Base-by-base conservation (phyloP, 2,888 invertebrate species). In the Rhingia rostrata region DNA sequence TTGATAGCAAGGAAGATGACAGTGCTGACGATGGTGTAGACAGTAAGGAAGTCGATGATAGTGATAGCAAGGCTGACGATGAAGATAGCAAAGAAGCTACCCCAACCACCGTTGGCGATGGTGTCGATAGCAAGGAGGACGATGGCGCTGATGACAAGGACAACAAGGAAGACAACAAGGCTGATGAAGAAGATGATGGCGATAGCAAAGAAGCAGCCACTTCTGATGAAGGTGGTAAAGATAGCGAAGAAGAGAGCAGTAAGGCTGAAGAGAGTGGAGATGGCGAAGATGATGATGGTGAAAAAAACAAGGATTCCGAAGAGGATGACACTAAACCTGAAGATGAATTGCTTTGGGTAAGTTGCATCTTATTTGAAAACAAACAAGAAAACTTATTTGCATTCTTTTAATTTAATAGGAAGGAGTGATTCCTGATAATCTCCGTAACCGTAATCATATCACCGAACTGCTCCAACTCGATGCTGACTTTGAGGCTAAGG, bases 381-480 rank as follows among this genome's bases (percentile, higher is more conserved):
- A 22, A 22, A 2, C 2, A 22, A 2, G 1, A 22, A 1, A 22
- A 22, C 1, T 22, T 22, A n/a, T 9, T 45, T 10, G 9, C 12
- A 47, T 39, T 22, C 54, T 73, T 30, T 0, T 22, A 6, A 6
- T n/a, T n/a, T 3, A 56, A 47, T 53, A 95, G 94, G 95, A 95
- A 89, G 93, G 94, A 87, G 95, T 95, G 89, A 94, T 96, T 87
- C 96, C 96, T 4, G 94, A 95, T 88, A 95, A 96, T 87, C 92
- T 96, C 66, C 94, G 97, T 90, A 94, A 95, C 66, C 94, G 97
- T 86, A 95, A 95, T 66, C 97, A 97, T 89, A 95, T 98, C 78
- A 94, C 94, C 79, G 95, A 96, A 89, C 93, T 98, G 53, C 91
- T 98, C 51, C 95, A 95, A 89, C 91, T 98, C 77, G 96, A 97